Percentiles rank a stretch among this genome's conserved stretches.
phyloP scores from a whole-genome alignment of 2,888 invertebrate genomes.

The Eumacrocentrus americanus region DNA sequence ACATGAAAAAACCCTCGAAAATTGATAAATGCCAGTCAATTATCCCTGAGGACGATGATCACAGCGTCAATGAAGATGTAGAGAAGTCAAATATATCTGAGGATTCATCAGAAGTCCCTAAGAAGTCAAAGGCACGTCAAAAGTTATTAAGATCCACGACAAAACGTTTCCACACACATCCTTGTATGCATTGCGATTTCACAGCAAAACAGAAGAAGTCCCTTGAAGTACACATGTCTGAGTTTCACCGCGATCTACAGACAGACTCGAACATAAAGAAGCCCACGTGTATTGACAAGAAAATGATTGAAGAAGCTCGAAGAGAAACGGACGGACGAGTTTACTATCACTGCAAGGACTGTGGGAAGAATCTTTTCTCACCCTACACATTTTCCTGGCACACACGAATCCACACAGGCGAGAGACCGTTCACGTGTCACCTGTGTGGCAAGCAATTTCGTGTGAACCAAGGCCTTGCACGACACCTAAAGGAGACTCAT shows the following conservation, averaged over 20 bases:
- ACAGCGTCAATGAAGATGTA: background rate
- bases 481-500: conserved; percentile 71
- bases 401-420: conserved; percentile 70
- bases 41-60: background rate
- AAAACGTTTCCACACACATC: conserved; percentile 26
- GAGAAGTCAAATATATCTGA: background rate
- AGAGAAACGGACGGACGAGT: conserved; percentile 63
- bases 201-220: conserved; percentile 38
- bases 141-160: conserved; percentile 67
- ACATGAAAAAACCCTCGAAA: too few species aligned
- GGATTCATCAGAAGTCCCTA: background rate
- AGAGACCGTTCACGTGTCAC: conserved; percentile 71
- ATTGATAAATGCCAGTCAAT: background rate
- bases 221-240: conserved; percentile 37
- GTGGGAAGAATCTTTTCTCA: conserved; percentile 68
- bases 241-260: conserved; percentile 39
- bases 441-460: conserved; percentile 72
- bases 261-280: conserved; percentile 28
- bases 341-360: conserved; percentile 66
- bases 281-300: conserved; percentile 45
- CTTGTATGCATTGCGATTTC: conserved; percentile 45
- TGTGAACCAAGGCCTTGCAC: conserved; percentile 68
- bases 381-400: conserved; percentile 70
- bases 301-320: conserved; percentile 53
- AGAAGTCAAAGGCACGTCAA: conserved; percentile 51